These are phyloP conservation scores for Diarsia mendica DNA, from an alignment of 2,888 invertebrate genomes.

Conservation along the genomic window DNA sequence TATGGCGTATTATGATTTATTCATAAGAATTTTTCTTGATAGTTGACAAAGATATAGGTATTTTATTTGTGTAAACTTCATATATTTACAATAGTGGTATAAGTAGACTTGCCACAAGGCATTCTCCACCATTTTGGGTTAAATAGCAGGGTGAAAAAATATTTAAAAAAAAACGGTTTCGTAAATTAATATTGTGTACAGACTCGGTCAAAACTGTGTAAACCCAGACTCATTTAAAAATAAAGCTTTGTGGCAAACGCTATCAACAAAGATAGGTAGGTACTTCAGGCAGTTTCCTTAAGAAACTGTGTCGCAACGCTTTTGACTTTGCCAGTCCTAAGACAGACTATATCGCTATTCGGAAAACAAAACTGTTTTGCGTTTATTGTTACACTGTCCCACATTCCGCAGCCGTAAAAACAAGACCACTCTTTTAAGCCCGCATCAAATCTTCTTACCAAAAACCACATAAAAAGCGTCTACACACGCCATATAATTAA, in stretches of 20 bases:
- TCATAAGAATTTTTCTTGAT: background rate
- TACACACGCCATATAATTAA: constrained; percentile 14
- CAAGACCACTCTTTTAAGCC: constrained; percentile 5
- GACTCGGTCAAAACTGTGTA: background rate
- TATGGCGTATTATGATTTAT: background rate
- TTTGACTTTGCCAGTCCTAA: background rate
- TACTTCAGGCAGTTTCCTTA: background rate
- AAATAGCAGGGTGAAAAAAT: no score
- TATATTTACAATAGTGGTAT: background rate
- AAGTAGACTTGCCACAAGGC: background rate
- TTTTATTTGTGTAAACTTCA: background rate
- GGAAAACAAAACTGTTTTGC: constrained; percentile 2
- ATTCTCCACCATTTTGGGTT: background rate
- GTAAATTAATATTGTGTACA: background rate
- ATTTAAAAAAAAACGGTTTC: no score
- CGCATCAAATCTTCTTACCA: constrained; percentile 19
- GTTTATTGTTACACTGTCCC: background rate
- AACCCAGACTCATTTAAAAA: background rate
- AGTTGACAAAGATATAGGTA: background rate
- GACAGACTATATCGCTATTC: background rate
- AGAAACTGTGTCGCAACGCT: background rate
- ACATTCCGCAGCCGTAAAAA: background rate
- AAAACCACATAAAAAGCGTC: constrained; percentile 38
- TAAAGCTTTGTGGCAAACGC: background rate
- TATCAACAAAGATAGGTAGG: background rate